Conservation (phyloP, 37 sponge, comb jelly and placozoan species). For the Cliona cf. orientalis region DNA sequence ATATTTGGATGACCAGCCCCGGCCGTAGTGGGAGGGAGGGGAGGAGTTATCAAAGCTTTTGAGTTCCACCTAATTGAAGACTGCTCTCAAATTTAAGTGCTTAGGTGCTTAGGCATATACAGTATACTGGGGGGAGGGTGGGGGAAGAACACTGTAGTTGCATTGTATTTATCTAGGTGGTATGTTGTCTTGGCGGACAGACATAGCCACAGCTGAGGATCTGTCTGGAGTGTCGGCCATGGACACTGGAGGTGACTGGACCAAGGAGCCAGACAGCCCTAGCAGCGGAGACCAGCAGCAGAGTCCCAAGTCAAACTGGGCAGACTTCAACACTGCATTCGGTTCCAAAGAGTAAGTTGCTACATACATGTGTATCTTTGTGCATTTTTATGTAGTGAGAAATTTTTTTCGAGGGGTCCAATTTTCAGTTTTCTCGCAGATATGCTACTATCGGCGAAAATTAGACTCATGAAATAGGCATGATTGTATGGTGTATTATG, state of each 20-base stretch:
- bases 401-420: neutral
- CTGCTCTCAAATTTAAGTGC: no score
- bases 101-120: no score
- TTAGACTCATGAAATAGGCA: no score
- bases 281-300: neutral
- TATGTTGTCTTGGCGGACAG: conserved; percentile 36
- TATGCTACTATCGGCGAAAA: no score
- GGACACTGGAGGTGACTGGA: conserved; percentile 37
- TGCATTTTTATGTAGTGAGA: neutral
- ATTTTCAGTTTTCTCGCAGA: neutral
- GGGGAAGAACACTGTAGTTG: neutral
- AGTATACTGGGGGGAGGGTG: neutral
- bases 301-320: conserved; percentile 29
- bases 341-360: neutral
- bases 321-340: conserved; percentile 29
- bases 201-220: conserved; percentile 26
- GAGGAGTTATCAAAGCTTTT: neutral
- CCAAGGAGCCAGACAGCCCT: conserved; percentile 14
- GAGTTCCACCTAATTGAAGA: neutral
- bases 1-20: no score
- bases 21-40: no score
- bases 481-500: no score
- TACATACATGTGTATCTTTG: neutral
- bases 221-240: conserved; percentile 32
- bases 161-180: neutral